Evolutionary conservation across 2,113 vertebrate genomes (phyloP).

Genomic region (Brevimyrus niger): DNA sequence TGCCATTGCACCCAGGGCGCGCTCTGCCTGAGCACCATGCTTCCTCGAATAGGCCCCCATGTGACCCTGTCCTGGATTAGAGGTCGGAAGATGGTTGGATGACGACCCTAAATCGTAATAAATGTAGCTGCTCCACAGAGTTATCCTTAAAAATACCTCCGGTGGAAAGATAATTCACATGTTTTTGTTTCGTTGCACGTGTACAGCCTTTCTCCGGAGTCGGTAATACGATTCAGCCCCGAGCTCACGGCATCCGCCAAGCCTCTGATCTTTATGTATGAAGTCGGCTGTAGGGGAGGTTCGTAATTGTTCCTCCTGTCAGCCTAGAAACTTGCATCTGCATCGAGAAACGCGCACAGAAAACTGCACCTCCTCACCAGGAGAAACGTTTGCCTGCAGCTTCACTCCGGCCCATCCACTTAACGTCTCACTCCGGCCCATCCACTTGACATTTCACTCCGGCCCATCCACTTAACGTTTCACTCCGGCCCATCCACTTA

Average conservation of each 20-base stretch:
- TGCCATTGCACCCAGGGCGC: not conserved
- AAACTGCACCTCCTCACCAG: not conserved
- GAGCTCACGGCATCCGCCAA: not conserved
- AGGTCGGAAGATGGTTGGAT: not conserved
- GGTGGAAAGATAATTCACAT: not conserved
- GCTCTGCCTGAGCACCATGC: not conserved
- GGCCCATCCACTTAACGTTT: not conserved
- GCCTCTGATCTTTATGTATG: not conserved
- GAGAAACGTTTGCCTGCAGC: not conserved
- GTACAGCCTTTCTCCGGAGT: not conserved
- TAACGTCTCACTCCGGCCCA: not conserved
- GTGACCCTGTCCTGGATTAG: not conserved
- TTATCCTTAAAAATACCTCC: not conserved
- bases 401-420: not conserved
- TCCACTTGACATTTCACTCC: not conserved
- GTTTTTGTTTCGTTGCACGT: not conserved
- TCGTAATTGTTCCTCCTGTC: not conserved
- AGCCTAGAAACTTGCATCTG: not conserved
- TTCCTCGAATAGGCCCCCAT: not conserved
- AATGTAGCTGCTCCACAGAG: not conserved
- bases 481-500: not conserved
- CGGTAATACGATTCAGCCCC: not conserved
- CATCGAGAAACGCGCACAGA: not conserved
- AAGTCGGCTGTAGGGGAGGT: not conserved
- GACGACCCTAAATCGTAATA: not conserved